A percentile compares a stretch with the other conserved stretches of the same genome.
Evolutionary conservation across 2,888 invertebrate genomes (phyloP).

Genomic region (Psococerastis gibbosa): DNA sequence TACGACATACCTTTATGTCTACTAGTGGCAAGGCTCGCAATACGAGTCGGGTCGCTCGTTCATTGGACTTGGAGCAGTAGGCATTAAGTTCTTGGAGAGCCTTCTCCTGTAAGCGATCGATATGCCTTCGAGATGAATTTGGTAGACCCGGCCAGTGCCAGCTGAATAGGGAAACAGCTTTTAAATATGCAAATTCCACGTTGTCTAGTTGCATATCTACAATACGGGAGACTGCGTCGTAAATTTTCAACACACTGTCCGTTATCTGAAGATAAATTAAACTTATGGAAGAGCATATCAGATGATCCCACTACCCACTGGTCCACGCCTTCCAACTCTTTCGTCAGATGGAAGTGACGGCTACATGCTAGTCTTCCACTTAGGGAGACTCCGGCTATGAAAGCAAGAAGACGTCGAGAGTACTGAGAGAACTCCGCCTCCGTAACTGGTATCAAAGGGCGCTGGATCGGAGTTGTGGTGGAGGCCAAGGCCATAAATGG

Average conservation of each 20-base stretch:
- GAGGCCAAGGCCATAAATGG: too few species aligned
- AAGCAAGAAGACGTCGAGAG: too few species aligned
- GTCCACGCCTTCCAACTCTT: too few species aligned
- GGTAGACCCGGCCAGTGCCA: slow-evolving; percentile 38
- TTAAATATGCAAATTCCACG: slow-evolving; percentile 72
- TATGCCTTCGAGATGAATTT: slow-evolving; percentile 25
- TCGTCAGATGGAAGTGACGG: too few species aligned
- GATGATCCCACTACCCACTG: too few species aligned
- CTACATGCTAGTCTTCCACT: too few species aligned
- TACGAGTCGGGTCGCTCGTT: slow-evolving; percentile 41
- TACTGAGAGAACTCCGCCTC: too few species aligned
- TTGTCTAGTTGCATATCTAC: slow-evolving; percentile 57
- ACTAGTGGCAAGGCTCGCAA: slow-evolving; percentile 52
- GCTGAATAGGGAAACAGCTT: slow-evolving; percentile 71
- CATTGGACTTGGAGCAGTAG: slow-evolving; percentile 29
- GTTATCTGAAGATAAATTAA: slow-evolving; percentile 35
- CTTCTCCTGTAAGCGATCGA: slow-evolving; percentile 40
- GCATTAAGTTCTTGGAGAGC: slow-evolving; percentile 36
- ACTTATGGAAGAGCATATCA: neutral
- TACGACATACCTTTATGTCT: slow-evolving; percentile 31
- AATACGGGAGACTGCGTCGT: slow-evolving; percentile 60
- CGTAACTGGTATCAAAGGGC: too few species aligned
- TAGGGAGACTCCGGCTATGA: too few species aligned
- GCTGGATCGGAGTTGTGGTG: too few species aligned
- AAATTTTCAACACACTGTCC: slow-evolving; percentile 60